Conservation (phyloP, 2,888 invertebrate species). For the Standfussiana lucernea region DNA sequence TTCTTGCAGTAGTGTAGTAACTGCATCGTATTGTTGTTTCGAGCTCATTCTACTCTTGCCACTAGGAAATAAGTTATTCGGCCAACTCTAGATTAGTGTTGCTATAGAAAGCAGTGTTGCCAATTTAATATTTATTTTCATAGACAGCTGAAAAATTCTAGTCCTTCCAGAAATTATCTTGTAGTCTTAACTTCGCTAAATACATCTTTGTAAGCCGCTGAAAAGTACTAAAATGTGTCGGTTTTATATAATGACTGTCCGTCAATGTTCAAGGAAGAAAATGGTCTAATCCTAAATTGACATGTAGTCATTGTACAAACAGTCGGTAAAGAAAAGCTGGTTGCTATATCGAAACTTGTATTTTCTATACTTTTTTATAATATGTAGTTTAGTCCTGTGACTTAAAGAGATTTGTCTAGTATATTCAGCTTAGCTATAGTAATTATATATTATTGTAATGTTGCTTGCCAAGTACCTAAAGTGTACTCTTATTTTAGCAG, state of each 20-base stretch:
- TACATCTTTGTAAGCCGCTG: constrained; percentile 10
- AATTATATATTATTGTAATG: constrained; percentile 72
- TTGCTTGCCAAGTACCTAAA: constrained; percentile 58
- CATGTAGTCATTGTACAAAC: constrained; percentile 6
- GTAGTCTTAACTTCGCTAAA: constrained; percentile 37
- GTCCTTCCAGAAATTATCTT: constrained; percentile 60
- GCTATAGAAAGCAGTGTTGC: constrained; percentile 58
- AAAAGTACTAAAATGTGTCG: constrained; percentile 18
- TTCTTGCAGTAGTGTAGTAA: constrained; percentile 60
- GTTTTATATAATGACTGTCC: constrained; percentile 1
- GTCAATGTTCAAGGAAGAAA: neutral
- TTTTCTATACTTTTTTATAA: constrained; percentile 51
- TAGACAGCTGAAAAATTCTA: constrained; percentile 55
- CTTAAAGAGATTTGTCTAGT: constrained; percentile 36
- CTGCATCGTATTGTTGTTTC: constrained; percentile 67
- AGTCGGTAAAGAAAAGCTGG: constrained; percentile 16
- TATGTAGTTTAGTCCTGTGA: constrained; percentile 17
- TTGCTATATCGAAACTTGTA: constrained; percentile 32
- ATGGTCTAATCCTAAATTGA: neutral
- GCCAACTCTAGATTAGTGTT: constrained; percentile 66
- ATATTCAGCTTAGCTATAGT: constrained; percentile 66
- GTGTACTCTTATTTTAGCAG: constrained; percentile 58
- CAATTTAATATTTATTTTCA: constrained; percentile 56
- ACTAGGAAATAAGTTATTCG: constrained; percentile 71
- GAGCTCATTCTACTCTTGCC: constrained; percentile 81